These are phyloP conservation scores for Papilio elwesi DNA, from an alignment of 2,888 invertebrate species.

Conservation along the genomic window DNA sequence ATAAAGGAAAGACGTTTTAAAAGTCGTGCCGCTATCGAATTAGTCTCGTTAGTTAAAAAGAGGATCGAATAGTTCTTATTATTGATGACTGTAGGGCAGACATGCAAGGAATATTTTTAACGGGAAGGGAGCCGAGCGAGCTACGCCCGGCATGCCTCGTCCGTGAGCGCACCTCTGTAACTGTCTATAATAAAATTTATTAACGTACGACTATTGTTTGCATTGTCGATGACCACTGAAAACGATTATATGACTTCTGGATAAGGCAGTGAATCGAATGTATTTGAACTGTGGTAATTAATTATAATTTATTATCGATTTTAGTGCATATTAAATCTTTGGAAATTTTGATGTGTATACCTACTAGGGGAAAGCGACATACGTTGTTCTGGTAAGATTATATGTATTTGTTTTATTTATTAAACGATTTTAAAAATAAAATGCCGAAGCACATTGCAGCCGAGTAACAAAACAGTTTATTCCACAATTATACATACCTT, in stretches of 20 bases:
- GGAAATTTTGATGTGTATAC: neutral
- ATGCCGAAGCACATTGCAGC: neutral
- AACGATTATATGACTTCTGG: slow-evolving; percentile 27
- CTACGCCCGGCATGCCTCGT: slow-evolving; percentile 36
- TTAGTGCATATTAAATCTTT: slow-evolving; percentile 29
- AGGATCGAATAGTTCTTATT: slow-evolving; percentile 48
- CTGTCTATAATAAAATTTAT: slow-evolving; percentile 41
- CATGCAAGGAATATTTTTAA: slow-evolving; percentile 49
- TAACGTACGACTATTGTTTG: slow-evolving; percentile 35
- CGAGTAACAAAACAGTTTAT: neutral
- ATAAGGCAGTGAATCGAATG: slow-evolving; percentile 30
- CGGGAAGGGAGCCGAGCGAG: slow-evolving; percentile 31
- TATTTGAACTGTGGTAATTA: slow-evolving; percentile 23
- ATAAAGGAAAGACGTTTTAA: neutral
- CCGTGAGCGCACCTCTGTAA: slow-evolving; percentile 34
- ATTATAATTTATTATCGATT: slow-evolving; percentile 35
- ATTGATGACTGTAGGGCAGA: slow-evolving; percentile 54
- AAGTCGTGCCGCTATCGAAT: slow-evolving; percentile 32
- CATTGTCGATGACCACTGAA: slow-evolving; percentile 29
- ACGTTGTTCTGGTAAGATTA: neutral
- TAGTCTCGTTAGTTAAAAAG: slow-evolving; percentile 45
- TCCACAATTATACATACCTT: too few relatives aligned
- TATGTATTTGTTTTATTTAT: neutral
- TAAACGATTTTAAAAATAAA: neutral
- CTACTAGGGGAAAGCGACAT: neutral